Evolutionary conservation across 2,888 invertebrate genomes (phyloP), one percentile per base, ranked within the genome.

Genomic region (Himalopsyche japonica): DNA sequence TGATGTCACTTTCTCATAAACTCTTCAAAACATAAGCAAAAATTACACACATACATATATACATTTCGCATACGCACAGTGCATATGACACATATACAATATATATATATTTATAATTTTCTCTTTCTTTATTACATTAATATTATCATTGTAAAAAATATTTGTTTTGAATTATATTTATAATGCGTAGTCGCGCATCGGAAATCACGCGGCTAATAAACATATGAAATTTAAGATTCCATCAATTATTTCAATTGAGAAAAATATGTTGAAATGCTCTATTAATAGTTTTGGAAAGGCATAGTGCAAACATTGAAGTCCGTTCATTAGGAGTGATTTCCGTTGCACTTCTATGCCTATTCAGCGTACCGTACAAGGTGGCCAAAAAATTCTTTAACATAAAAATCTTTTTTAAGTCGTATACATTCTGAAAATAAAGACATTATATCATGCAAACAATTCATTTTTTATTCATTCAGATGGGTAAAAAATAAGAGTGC

Each of bases 1-100:
- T 57, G 57, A 57, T 57, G 57, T 57, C 76, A 34, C 76, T 32
- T 76, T 82, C 83, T 76, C 27, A 85, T 82, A 85, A 37, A 82
- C 85, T 82, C 78, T 85, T 82, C 78, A 85, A 80, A 85, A 85
- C 82, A 85, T 85, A 85, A 84, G 84, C 84, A 84, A 80, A 79
- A 76, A 34, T 37, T 37, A 82, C 82, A 78, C 49, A 78, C 82
- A 82, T 82, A 43, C 64, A 82, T 57, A 82, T 76, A 79, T 76
- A 78, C 43, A 81, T 48, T 57, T 57, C 57, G 57, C 57, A 57
- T 57, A 57, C 57, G 57, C 57, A 57, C 20, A 20, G 57, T 57
- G 57, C 57, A 57, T 57, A 57, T 57, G 57, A 57, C 57, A 57
- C 57, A 27, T 27, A 81, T 81, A 64, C 34, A 76, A 76, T 76